Conservation (phyloP, 2,888 invertebrate species). For the Sarcophaga caerulescens region DNA sequence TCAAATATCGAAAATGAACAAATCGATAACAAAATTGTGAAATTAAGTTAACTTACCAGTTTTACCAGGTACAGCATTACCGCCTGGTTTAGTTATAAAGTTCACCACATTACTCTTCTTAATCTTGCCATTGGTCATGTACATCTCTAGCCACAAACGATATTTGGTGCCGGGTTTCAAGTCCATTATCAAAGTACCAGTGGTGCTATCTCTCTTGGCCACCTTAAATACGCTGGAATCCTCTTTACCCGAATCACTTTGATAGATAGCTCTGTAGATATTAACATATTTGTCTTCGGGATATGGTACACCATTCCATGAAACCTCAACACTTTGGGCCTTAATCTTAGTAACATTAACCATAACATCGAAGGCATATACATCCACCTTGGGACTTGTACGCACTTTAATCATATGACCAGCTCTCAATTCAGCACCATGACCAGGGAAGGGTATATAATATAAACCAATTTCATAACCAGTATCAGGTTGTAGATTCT, state of each 20-base stretch:
- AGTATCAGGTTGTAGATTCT: slow-evolving; percentile 89
- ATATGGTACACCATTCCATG: slow-evolving; percentile 92
- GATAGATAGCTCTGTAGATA: slow-evolving; percentile 92
- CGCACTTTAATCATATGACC: slow-evolving; percentile 86
- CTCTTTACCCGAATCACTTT: slow-evolving; percentile 88
- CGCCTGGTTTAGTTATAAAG: slow-evolving; percentile 90
- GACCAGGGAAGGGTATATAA: slow-evolving; percentile 91
- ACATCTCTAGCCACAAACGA: slow-evolving; percentile 93
- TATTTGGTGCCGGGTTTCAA: slow-evolving; percentile 91
- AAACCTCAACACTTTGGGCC: slow-evolving; percentile 88
- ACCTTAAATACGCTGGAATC: slow-evolving; percentile 88
- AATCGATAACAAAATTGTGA: background rate
- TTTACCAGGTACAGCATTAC: slow-evolving; percentile 81
- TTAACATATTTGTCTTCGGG: slow-evolving; percentile 95
- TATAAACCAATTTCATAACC: slow-evolving; percentile 92
- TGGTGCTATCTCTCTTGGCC: slow-evolving; percentile 87
- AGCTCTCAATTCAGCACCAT: slow-evolving; percentile 89
- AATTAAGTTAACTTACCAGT: slow-evolving; percentile 75
- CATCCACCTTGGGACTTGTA: slow-evolving; percentile 87
- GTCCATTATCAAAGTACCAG: slow-evolving; percentile 85
- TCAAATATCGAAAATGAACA: background rate
- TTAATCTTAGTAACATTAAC: slow-evolving; percentile 90
- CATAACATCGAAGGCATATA: slow-evolving; percentile 90
- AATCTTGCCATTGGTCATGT: slow-evolving; percentile 93
- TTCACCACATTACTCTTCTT: slow-evolving; percentile 95